phyloP scores from a whole-genome alignment of 2,888 invertebrate species.

The Chymomyza caudatula region DNA sequence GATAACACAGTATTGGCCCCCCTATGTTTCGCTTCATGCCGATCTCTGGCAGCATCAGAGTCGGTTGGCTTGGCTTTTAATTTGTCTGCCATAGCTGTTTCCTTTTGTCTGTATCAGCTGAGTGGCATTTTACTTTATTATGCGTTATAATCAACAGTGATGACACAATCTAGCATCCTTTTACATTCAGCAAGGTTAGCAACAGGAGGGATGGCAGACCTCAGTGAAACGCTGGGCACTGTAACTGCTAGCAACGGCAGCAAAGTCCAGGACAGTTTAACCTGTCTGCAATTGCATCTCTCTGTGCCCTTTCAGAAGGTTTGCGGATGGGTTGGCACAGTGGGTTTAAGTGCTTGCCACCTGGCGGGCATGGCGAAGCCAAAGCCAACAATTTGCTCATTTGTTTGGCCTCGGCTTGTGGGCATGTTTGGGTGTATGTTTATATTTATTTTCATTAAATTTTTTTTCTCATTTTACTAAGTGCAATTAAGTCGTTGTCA shows the following conservation, averaged over 20 bases:
- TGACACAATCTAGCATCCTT: slow-evolving; percentile 27
- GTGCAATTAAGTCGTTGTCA: slow-evolving; percentile 58
- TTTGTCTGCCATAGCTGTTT: background rate
- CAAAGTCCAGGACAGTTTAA: slow-evolving; percentile 28
- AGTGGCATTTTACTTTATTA: slow-evolving; percentile 65
- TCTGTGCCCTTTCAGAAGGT: slow-evolving; percentile 4
- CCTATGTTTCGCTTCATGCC: too few species aligned
- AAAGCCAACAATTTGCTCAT: slow-evolving; percentile 61
- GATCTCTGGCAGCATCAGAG: too few species aligned
- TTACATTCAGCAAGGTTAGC: background rate
- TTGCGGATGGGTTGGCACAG: background rate
- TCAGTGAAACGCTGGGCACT: slow-evolving; percentile 38
- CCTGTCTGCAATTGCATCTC: slow-evolving; percentile 30
- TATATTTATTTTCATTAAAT: slow-evolving; percentile 2
- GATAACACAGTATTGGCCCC: background rate
- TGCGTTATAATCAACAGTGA: slow-evolving; percentile 58
- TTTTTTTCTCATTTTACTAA: slow-evolving; percentile 70
- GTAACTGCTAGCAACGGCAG: slow-evolving; percentile 25
- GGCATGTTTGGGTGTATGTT: too few species aligned
- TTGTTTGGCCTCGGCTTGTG: slow-evolving; percentile 49
- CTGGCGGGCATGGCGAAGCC: slow-evolving; percentile 38
- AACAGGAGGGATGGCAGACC: slow-evolving; percentile 24
- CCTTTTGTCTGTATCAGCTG: slow-evolving; percentile 24
- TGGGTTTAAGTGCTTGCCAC: slow-evolving; percentile 61
- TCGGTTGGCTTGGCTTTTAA: background rate